Evolutionary conservation across 2,888 invertebrate genomes (phyloP).

Genomic region (Matsumyia berberina): DNA sequence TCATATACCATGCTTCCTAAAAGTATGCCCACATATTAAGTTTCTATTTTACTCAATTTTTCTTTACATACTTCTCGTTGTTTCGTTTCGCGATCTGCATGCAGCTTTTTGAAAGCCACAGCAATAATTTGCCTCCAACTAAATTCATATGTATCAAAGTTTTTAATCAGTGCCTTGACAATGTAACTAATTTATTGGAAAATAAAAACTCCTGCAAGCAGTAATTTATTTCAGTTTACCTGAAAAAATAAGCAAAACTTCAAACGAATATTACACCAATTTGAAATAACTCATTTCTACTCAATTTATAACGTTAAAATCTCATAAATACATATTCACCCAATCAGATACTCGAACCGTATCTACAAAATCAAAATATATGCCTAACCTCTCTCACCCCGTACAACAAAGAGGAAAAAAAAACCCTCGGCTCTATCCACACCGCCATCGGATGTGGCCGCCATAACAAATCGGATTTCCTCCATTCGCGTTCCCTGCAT

Average conservation of each 20-base stretch:
- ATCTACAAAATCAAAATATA: constrained; percentile 38
- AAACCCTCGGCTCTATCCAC: not conserved
- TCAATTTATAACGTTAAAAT: constrained; percentile 38
- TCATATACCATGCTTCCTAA: too few relatives aligned
- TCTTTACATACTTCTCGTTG: too few relatives aligned
- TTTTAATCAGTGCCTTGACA: too few relatives aligned
- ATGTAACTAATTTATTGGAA: too few relatives aligned
- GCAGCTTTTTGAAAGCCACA: too few relatives aligned
- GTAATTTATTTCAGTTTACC: too few relatives aligned
- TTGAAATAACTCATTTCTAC: constrained; percentile 38
- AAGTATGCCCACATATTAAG: too few relatives aligned
- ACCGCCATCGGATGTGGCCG: constrained; percentile 77
- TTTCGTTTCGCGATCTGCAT: too few relatives aligned
- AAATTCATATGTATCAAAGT: too few relatives aligned
- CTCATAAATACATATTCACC: constrained; percentile 32
- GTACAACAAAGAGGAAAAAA: constrained; percentile 21
- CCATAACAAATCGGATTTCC: constrained; percentile 75
- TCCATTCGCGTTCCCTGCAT: constrained; percentile 50
- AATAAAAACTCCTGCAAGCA: too few relatives aligned
- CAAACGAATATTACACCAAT: constrained; percentile 25
- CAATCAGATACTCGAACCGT: constrained; percentile 19
- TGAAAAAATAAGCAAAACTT: constrained; percentile 13
- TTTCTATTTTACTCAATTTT: too few relatives aligned
- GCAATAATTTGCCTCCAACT: too few relatives aligned
- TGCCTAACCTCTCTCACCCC: constrained; percentile 18